Evolutionary conservation across 2,888 invertebrate species (phyloP).

Genomic region (Trachelus tabidus): DNA sequence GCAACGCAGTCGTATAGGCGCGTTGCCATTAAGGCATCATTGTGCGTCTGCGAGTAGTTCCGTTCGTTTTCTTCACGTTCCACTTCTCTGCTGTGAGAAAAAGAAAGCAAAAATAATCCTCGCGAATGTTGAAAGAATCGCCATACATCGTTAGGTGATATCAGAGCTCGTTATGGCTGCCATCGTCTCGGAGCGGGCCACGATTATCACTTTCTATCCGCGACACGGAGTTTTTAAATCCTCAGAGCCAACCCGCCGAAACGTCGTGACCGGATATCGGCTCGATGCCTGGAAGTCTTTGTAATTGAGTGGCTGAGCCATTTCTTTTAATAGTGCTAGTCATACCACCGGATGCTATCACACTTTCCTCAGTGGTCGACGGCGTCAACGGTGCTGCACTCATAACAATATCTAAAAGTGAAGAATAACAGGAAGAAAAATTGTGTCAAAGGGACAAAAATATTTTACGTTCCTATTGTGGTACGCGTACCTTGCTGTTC

Average conservation of each 20-base stretch:
- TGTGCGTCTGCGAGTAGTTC: constrained; percentile 45
- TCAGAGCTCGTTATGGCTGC: not conserved
- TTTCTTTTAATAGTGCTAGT: constrained; percentile 64
- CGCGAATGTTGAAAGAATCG: not conserved
- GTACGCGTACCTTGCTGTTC: constrained; percentile 31
- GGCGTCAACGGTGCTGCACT: constrained; percentile 66
- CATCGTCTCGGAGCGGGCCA: not conserved
- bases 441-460: constrained; percentile 1
- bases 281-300: constrained; percentile 79
- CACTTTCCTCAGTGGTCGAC: constrained; percentile 71
- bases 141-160: not conserved
- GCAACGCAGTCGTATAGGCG: constrained; percentile 19
- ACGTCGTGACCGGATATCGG: constrained; percentile 80
- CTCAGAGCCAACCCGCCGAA: constrained; percentile 77
- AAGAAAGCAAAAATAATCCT: not conserved
- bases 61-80: not conserved
- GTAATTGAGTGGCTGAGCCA: constrained; percentile 73
- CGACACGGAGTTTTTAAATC: constrained; percentile 4
- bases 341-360: constrained; percentile 52
- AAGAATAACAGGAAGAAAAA: constrained; percentile 10
- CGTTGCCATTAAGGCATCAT: constrained; percentile 53
- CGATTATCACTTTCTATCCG: not conserved
- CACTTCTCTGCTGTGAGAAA: not conserved
- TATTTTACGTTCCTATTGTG: not conserved
- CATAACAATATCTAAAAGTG: constrained; percentile 23